These are phyloP conservation scores for Nasonovia ribisnigri DNA, from an alignment of 2,888 invertebrate species.

Conservation along the genomic window DNA sequence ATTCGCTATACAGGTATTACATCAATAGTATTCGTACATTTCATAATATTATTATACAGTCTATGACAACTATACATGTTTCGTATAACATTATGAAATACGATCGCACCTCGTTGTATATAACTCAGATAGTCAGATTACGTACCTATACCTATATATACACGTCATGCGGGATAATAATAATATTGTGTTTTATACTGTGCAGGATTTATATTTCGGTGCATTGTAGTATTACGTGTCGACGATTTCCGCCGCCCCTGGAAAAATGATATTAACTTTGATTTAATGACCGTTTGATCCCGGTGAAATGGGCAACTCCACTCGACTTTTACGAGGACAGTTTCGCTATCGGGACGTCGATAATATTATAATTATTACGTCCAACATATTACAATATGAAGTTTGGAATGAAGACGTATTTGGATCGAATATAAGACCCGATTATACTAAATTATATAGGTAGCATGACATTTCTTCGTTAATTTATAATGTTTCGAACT, in stretches of 20 bases:
- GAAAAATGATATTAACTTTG: not conserved
- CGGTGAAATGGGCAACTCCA: not conserved
- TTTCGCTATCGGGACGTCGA: not conserved
- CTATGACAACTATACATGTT: not conserved
- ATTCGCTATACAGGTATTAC: no score
- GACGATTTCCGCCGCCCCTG: not conserved
- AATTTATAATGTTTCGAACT: no score
- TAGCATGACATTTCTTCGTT: no score
- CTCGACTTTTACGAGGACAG: not conserved
- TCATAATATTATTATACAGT: not conserved
- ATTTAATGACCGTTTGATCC: not conserved
- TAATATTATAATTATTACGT: not conserved
- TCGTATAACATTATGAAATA: not conserved
- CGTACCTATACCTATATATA: not conserved
- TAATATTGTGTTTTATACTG: not conserved
- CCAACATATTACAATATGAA: no score
- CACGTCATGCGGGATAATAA: no score
- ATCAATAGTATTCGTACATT: not conserved
- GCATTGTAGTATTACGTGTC: not conserved
- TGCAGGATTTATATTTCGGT: not conserved
- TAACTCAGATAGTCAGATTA: not conserved
- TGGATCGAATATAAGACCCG: no score
- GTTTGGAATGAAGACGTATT: not conserved
- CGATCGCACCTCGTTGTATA: not conserved
- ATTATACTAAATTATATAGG: no score